Base-by-base conservation (phyloP, 2,888 invertebrate species). In the Germaria angustata region DNA sequence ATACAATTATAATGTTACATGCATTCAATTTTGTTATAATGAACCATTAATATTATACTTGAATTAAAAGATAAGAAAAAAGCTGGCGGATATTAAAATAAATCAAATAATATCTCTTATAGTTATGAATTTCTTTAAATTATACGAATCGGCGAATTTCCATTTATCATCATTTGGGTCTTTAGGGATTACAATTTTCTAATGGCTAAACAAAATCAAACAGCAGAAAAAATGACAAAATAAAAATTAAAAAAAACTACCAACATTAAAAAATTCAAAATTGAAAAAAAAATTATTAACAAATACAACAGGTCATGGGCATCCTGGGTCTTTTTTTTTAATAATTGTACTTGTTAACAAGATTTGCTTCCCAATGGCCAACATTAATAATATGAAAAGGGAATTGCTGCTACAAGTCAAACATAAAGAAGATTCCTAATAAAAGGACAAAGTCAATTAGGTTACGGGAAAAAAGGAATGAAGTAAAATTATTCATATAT, bases 361-460 rank as follows among this genome's bases (percentile, higher is more conserved):
- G 71, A 71, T 71, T 79, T 66, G 24, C 32, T 76, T 55, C 79
- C 82, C 82, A 65, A 55, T 55, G 71, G 82, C 61, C 71, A 71
- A 76, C 71, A 66, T 79, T 82, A 79, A 82, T 79, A 79, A 82
- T 59, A 59, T 53, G 55, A 71, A 79, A 76, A 66, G 79, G 79
- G 75, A 82, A 76, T 82, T 71, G 51, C 53, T 51, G 24, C 32
- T 49, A 32, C 49, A 39, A 69, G 32, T 17, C 20, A 28, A 32
- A 46, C 22, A 61, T 2, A 66, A 9, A 51, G 28, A n/a, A 53
- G 15, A 44, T 53, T 41, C 39, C 17, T 11, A 44, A 53, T 46
- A 57, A 72, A 51, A 49, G 69, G 66, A 63, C 44, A 46, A 80
- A 81, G 71, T 72, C 76, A 81, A 72, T 81, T 81, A 66, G 71